Base-by-base conservation (phyloP, 2,797 vertebrate species). In the Pelodytes ibericus region DNA sequence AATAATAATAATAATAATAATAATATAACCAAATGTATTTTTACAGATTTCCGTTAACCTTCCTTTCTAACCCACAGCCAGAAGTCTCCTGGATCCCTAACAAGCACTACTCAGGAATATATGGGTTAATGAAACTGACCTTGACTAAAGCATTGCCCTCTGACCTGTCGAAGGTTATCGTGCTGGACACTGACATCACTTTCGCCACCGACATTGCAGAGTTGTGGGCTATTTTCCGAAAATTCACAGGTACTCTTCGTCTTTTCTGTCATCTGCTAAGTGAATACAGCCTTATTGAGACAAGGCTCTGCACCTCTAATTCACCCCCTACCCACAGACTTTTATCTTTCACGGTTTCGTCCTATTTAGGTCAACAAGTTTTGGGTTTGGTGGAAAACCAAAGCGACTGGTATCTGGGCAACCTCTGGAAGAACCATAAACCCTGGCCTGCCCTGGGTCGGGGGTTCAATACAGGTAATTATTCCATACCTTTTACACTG, bases 91-190 rank as follows among this genome's bases (percentile, higher is more conserved):
- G 97, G 97, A 96, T 98, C 80, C 96, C 97, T 80, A 99, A 98
- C 91, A 99, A 96, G 77, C 97, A 99, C 84, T 99, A 99, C 90
- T 99, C 97, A 0, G 97, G 97, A 81, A 95, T 99, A 84, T 98
- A 98, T 0, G 97, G 97, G 74, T 89, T 99, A 81, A 95, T 99
- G 96, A 99, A 99, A 89, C 91, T 99, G 71, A 96, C 94, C 0
- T 91, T 99, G 61, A 96, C 95, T 80, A 92, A 94, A 79, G 91
- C 92, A 0, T 86, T 99, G 81, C 96, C 96, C 49, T 82, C 91
- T 25, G 89, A 91, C 89, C 94, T 99, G 82, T 87, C 92, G 5
- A 96, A 94, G 65, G 96, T 97, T 91, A 96, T 99, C 22, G 96
- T 99, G 85, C 90, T 99, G 82, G 97, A 99, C 84, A 99, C 97